Evolutionary conservation across 2,113 vertebrate genomes (phyloP), one percentile per base, ranked within the genome.

Genomic region (Dipodomys stephensi): DNA sequence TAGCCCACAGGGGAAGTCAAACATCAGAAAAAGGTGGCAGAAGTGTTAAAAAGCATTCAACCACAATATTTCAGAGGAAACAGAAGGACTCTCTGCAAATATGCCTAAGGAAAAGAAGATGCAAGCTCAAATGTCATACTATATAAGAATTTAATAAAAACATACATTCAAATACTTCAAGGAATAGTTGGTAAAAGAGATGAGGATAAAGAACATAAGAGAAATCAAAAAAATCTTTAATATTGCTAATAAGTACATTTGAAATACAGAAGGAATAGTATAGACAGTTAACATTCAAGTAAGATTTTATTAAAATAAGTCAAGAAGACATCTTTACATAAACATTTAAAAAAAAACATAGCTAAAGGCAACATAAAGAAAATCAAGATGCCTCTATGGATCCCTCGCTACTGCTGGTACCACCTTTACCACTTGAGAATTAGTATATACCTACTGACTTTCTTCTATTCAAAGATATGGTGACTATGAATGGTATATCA

Each of bases 121-220:
- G 35, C 76, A 92, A 57, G 76, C 92, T 91, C 73, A 68, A 83
- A 95, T 89, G 81, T 89, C 94, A 97, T 68, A 77, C 67, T 90
- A 19, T 19, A 1, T 46, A 85, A 90, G 32, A 83, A 92, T n/a
- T 74, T 71, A 94, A 60, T 88, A 88, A 87, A 93, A 82, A 82
- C 69, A 87, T 60, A 78, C 79, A 91, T 49, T 89, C 68, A 87
- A 93, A 68, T 60, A 53, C 57, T 89, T 91, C 32, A 68, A 93
- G 23, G 53, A 92, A 92, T 8, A 46, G 67, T 7, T 49, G 67
- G 68, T n/a, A 74, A 92, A 87, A 78, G 23, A 69, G 93, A 30
- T 86, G 2, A 13, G 91, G 49, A 32, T 39, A 87, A 81, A 92
- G 92, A 64, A 68, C 81, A 88, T n/a, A 67, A 69, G 15, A 25